These are phyloP conservation scores for Rutilus rutilus DNA, from an alignment of 2,113 vertebrate genomes.

Conservation along the genomic window DNA sequence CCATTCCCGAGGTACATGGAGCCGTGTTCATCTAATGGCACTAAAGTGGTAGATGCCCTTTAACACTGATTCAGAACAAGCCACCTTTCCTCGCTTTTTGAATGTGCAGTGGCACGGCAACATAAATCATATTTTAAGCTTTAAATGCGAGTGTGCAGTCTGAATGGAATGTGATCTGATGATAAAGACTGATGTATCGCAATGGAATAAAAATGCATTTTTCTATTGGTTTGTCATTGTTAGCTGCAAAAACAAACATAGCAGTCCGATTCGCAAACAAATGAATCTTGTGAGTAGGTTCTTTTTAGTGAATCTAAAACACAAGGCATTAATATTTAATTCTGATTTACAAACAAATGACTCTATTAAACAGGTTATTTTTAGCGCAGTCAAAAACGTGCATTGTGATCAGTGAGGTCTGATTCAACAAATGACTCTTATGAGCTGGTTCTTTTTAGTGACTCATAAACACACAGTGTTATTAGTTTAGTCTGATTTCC, in stretches of 20 bases:
- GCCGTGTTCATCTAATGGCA: constrained; percentile 21
- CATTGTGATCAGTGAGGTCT: neutral
- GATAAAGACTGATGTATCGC: no score
- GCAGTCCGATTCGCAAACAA: neutral
- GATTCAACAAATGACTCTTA: neutral
- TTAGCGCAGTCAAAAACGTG: neutral
- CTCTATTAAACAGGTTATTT: neutral
- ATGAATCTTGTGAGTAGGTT: neutral
- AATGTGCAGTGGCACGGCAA: neutral
- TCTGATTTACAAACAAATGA: neutral
- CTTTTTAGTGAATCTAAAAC: neutral
- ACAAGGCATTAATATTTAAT: neutral
- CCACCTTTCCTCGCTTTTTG: neutral
- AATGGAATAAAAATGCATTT: neutral
- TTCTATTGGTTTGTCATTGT: neutral
- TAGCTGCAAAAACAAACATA: neutral
- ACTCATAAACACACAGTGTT: no score
- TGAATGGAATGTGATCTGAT: neutral
- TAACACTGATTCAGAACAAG: constrained; percentile 14
- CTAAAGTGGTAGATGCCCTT: constrained; percentile 10
- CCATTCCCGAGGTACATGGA: constrained; percentile 20
- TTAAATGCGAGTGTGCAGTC: neutral
- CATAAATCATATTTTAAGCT: neutral
- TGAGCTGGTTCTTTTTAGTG: neutral
- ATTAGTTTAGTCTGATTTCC: no score